Base-by-base conservation (phyloP, 2,888 invertebrate species). In the Agonopterix alstromeriana region DNA sequence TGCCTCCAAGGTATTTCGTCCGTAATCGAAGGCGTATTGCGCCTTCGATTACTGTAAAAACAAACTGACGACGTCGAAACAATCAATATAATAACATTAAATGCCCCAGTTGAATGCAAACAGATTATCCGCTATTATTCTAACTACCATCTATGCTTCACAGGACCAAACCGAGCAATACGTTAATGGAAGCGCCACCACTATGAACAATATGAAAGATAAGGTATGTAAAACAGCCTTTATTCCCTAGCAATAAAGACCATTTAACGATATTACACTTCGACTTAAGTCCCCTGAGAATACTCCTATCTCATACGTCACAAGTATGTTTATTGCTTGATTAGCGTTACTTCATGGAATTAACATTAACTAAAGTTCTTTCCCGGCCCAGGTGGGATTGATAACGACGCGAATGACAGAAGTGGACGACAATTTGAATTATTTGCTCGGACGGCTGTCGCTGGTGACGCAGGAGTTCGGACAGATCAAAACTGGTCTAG, bases 391-490 rank as follows among this genome's bases (percentile, higher is more conserved):
- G 93, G 95, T 97, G 50, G 92, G 92, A 11, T 90, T 91, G 62
- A 95, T 97, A 57, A 95, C 94, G 10, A 90, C 91, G 55, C 91
- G 94, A 48, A 95, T 97, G 91, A 70, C 89, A 1, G 94, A 95
- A 68, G 93, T 97, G 35, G 94, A 95, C 57, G 93, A 93, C 47
- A 95, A 97, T 75, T 86, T 97, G 53, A 97, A 97, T 78, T 95
- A 92, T 70, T 88, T 96, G 43, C 79, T 97, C 52, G 96, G 96
- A 5, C 89, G 94, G 49, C 80, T 97, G 50, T 93, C 94, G 0
- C 81, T 97, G 7, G 94, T 95, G 36, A 94, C 95, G 1, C 94
- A 95, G 60, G 96, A 97, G 76, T 97, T 97, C 79, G 93, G 93
- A 66, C 91, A 92, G 65, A 95, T 97, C 56, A 95, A 95, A 71